Conservation (phyloP, 2,797 vertebrate genomes). For the Peromyscus melanophrys region DNA sequence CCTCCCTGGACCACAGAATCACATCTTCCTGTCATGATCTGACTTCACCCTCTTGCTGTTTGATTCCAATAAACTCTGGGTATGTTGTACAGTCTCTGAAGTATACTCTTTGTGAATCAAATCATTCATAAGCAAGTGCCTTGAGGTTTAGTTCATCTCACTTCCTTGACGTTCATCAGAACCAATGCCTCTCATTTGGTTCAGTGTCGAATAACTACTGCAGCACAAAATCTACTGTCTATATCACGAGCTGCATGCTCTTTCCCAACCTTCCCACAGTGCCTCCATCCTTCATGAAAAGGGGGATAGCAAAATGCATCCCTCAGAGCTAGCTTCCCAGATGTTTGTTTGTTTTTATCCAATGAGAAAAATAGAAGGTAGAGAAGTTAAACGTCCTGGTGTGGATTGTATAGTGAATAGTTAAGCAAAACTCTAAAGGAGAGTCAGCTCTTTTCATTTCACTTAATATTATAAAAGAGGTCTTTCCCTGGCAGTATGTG, state of each 20-base stretch:
- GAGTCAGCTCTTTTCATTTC: not conserved
- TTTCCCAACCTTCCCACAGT: not conserved
- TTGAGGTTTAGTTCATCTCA: not conserved
- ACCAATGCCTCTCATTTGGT: not conserved
- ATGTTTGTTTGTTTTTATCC: not conserved
- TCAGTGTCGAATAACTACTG: not conserved
- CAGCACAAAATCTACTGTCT: not conserved
- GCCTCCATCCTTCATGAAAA: not conserved
- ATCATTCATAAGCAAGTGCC: constrained; percentile 15
- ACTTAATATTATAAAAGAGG: not conserved
- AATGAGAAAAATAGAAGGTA: constrained; percentile 19
- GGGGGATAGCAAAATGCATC: not conserved
- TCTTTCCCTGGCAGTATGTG: not conserved
- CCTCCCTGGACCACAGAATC: not conserved
- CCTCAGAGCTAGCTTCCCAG: not conserved
- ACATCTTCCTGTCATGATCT: not conserved
- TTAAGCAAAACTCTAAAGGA: not conserved
- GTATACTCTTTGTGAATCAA: not conserved
- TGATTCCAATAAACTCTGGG: constrained; percentile 7
- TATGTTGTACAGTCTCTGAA: not conserved
- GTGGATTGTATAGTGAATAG: not conserved
- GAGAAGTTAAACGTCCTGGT: not conserved
- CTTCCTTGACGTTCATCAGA: constrained; percentile 48
- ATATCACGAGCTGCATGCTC: not conserved
- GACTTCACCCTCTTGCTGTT: not conserved